phyloP scores from a whole-genome alignment of 2,888 invertebrate genomes.

The Didymodactylos carnosus region DNA sequence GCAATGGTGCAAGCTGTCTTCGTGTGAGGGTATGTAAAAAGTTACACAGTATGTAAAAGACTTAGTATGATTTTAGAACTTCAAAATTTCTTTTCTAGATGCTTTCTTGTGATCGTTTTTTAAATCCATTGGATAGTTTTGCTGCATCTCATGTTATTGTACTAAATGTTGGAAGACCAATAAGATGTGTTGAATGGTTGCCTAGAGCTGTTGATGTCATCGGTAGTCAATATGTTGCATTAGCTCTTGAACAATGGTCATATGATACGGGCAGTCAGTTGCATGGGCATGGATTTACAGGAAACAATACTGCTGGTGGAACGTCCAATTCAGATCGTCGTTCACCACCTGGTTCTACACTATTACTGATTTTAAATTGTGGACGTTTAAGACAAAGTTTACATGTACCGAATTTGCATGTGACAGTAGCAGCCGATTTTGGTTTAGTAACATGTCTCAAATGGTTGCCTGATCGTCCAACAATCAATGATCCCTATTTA shows the following conservation, averaged over 20 bases:
- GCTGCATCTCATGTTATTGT: slow-evolving; percentile 1
- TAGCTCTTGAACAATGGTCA: neutral
- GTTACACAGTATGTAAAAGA: no score
- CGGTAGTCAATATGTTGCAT: neutral
- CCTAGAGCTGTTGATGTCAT: neutral
- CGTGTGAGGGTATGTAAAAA: neutral
- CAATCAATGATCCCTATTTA: neutral
- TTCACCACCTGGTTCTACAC: neutral
- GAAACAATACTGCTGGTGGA: no score
- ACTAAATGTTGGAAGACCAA: neutral
- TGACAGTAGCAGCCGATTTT: neutral
- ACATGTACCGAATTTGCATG: neutral
- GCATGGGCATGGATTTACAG: no score
- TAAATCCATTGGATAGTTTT: neutral
- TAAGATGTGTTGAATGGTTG: neutral
- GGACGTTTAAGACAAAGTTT: neutral
- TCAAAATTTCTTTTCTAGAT: neutral
- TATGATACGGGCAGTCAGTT: neutral
- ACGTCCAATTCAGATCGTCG: neutral
- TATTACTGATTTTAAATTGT: neutral
- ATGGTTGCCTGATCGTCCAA: neutral
- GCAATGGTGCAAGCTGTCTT: neutral
- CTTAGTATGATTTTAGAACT: no score
- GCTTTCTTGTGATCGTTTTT: neutral
- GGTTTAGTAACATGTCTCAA: neutral